Base-by-base conservation (phyloP, 1,140 invertebrate species). In the Platorchestia sp. region DNA sequence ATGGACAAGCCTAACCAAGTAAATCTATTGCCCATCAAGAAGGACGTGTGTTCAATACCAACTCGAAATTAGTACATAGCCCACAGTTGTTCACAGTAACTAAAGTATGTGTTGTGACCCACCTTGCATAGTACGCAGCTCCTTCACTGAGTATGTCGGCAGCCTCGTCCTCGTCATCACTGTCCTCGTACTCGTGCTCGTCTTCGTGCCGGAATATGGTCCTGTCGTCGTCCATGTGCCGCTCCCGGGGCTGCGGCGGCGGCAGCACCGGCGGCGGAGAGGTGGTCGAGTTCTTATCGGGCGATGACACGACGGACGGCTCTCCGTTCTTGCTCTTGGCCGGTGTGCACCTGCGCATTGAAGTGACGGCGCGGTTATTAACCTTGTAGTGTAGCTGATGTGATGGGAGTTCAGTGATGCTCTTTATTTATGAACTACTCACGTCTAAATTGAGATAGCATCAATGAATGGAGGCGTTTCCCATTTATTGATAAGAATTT, bases 191-290 rank as follows among this genome's bases (percentile, higher is more conserved):
- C 41, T 89, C 91, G 43, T 93, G 41, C 45, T 93, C 91, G 45
- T 93, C 91, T 44, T 93, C 91, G 40, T 93, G 91, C 45, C 91
- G 7, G 91, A 93, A 93, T 7, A 93, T 93, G 44, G 91, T 47
- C 10, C 91, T 42, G 91, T 93, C 91, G 44, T 93, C 91, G 45
- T 93, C 91, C 36, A 40, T 10, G 47, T 19, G 91, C 5, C 91
- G 91, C 36, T 44, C 87, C 41, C 45, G 43, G 43, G 41, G 43
- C 40, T 40, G 91, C 14, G 91, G 91, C 7, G 91, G 91, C 7
- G 43, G 19, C 45, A 40, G 91, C 6, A 41, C 36, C 6, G 91
- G 10, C 6, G 91, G 40, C 22, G 91, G 45, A 40, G 91, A 44
- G 19, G 44, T 27, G 6, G 44, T 44, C 10, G 87, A 90, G 41